Conservation (phyloP, 1,140 invertebrate genomes). For the Platyscapa corneri region DNA sequence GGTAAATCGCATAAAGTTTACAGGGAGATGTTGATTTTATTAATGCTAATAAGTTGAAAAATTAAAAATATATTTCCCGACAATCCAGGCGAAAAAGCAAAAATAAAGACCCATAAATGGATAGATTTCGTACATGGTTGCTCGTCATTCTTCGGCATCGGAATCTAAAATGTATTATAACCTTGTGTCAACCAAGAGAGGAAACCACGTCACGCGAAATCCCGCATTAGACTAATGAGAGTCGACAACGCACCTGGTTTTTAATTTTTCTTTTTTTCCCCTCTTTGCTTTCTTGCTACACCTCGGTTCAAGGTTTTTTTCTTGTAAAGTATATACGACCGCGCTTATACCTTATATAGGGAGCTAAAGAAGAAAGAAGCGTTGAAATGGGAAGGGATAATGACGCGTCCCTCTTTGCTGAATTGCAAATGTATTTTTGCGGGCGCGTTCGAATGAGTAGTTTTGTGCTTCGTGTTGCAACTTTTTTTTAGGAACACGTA, state of each 20-base stretch:
- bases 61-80: not conserved
- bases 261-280: conserved; percentile 20
- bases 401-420: conserved; percentile 1
- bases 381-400: conserved; percentile 21
- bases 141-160: not conserved
- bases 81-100: not conserved
- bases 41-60: not conserved
- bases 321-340: not conserved
- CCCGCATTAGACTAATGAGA: conserved; percentile 48
- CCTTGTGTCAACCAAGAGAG: conserved; percentile 1
- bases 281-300: not conserved
- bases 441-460: not conserved
- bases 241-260: conserved; percentile 20
- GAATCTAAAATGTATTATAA: conserved; percentile 13
- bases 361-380: not conserved
- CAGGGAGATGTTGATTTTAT: not conserved
- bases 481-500: not conserved
- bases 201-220: conserved; percentile 25
- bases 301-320: not conserved
- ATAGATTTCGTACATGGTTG: not conserved
- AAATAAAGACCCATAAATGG: not conserved
- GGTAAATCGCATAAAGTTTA: not conserved
- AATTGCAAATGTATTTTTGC: conserved; percentile 40
- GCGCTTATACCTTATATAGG: not conserved
- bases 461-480: not conserved